phyloP scores from a whole-genome alignment of 2,888 invertebrate species.

The Pyralis farinalis region DNA sequence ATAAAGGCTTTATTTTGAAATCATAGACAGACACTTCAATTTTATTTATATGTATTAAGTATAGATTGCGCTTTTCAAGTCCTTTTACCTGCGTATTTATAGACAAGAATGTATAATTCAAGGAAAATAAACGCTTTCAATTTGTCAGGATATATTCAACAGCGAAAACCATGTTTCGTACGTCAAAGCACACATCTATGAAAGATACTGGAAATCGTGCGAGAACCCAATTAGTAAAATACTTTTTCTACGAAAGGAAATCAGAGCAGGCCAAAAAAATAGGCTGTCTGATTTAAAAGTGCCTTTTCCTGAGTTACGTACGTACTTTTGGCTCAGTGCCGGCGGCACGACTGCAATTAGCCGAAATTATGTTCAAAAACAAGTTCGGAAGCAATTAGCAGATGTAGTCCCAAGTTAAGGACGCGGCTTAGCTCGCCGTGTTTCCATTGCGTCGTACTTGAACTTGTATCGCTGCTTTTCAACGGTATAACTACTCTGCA shows the following conservation, averaged over 20 bases:
- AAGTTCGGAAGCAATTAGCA: conserved; percentile 74
- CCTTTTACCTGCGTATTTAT: too few relatives aligned
- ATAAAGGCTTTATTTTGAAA: too few relatives aligned
- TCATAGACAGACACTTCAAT: too few relatives aligned
- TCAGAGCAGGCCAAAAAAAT: neutral
- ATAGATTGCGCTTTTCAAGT: too few relatives aligned
- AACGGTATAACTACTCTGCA: too few relatives aligned
- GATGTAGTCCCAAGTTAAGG: conserved; percentile 63
- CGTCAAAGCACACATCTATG: neutral
- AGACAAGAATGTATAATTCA: too few relatives aligned
- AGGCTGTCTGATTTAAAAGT: conserved; percentile 51
- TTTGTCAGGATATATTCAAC: too few relatives aligned
- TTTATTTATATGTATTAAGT: too few relatives aligned
- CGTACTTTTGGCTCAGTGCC: conserved; percentile 54
- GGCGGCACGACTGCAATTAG: conserved; percentile 70
- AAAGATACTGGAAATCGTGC: neutral
- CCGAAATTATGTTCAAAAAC: conserved; percentile 76
- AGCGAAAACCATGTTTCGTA: neutral
- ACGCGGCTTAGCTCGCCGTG: conserved; percentile 33
- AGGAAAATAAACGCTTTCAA: too few relatives aligned
- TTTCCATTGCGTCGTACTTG: neutral
- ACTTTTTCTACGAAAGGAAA: neutral
- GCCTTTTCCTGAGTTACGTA: conserved; percentile 39
- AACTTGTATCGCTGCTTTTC: neutral
- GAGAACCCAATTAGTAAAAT: neutral